Conservation (phyloP, 2,797 vertebrate genomes). For the Tangara arthus region DNA sequence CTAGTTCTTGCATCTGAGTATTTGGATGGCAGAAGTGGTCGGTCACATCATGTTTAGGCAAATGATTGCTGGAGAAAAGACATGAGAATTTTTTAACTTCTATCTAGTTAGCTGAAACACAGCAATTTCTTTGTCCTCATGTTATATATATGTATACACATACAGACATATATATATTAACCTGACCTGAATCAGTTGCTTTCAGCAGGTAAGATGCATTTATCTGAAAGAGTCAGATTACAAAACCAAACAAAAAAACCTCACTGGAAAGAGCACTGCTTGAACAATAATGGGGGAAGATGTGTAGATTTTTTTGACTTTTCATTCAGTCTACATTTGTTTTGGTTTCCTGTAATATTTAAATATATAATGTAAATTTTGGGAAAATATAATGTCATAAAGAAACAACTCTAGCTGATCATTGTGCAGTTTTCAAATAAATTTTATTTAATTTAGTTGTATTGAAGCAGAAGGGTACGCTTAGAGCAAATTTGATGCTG, state of each 20-base stretch:
- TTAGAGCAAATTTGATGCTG: not conserved
- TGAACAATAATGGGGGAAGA: not conserved
- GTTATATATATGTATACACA: rapidly evolving
- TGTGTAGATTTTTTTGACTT: not conserved
- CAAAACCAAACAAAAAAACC: not conserved
- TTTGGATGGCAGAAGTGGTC: not conserved
- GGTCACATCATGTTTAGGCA: not conserved
- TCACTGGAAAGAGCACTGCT: not conserved
- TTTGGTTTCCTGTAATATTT: not conserved
- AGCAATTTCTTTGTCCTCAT: not conserved
- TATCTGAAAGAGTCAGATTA: not conserved
- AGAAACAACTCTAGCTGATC: not conserved
- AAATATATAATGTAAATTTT: not conserved
- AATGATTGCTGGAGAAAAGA: not conserved
- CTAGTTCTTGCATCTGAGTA: not conserved
- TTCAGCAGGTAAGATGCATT: not conserved
- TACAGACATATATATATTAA: too few relatives aligned
- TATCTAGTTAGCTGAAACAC: not conserved
- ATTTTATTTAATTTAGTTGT: not conserved
- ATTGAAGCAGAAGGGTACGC: not conserved
- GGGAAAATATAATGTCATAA: not conserved
- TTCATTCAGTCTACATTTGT: not conserved
- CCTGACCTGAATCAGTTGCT: not conserved
- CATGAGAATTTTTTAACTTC: not conserved
- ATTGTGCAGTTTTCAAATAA: not conserved